phyloP scores from a whole-genome alignment of 1,140 invertebrate genomes.

The Teleopsis dalmanni region DNA sequence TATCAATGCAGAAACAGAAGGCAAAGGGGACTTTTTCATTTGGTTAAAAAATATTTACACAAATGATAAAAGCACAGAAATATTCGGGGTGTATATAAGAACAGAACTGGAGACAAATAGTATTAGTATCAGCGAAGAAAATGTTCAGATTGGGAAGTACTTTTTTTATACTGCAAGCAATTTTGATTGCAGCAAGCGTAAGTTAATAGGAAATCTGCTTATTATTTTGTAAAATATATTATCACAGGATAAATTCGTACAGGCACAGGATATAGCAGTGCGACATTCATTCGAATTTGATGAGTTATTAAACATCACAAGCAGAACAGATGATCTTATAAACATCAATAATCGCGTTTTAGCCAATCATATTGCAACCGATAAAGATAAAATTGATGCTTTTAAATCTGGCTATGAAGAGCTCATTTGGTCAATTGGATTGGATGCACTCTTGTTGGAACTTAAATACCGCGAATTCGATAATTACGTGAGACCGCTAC shows the following conservation, averaged over 20 bases:
- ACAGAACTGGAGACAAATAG: too few relatives aligned
- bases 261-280: not conserved
- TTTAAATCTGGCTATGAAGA: not conserved
- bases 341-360: not conserved
- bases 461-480: not conserved
- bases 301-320: not conserved
- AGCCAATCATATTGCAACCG: not conserved
- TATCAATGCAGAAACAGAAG: too few relatives aligned
- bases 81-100: too few relatives aligned
- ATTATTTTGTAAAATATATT: not conserved
- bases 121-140: too few relatives aligned
- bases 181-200: not conserved
- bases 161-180: not conserved
- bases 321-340: conserved; percentile 7
- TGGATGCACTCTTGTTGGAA: not conserved
- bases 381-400: conserved; percentile 1
- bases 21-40: too few relatives aligned
- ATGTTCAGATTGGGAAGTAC: not conserved
- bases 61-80: too few relatives aligned
- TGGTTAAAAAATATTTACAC: too few relatives aligned
- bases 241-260: not conserved
- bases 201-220: not conserved
- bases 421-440: not conserved
- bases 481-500: not conserved
- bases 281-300: not conserved